Base-by-base conservation (phyloP, 2,888 invertebrate species). In the Aleiodes alternator region DNA sequence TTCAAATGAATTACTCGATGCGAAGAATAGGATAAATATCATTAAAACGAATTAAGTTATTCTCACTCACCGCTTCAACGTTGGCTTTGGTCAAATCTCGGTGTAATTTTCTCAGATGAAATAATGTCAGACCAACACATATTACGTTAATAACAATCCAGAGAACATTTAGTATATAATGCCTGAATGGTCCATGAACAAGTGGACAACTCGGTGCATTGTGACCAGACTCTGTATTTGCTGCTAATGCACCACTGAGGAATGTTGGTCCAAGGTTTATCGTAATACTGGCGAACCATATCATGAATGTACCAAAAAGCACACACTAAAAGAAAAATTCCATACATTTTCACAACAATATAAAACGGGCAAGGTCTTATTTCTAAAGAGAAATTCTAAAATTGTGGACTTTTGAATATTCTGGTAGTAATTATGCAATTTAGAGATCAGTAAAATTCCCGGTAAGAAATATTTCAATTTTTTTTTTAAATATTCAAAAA, bases 221-320 rank as follows among this genome's bases (percentile, higher is more conserved):
- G 83, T 95, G 94, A 14, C 93, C 92, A 78, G 93, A 93, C 78
- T 95, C 95, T 5, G 95, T 94, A 85, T 95, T 95, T 76, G 95
- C 95, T 11, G 96, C 96, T 80, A 96, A 90, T 57, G 96, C 96
- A 69, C 96, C 96, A 86, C 93, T 95, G 85, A 96, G 91, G 90
- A 96, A 96, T 50, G 96, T 96, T 43, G 96, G 96, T 34, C 97
- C 97, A 83, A 97, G 92, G 91, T 97, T 96, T 89, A 97, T 95
- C 70, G 96, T 96, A 87, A 97, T 95, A 80, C 95, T 95, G 72
- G 96, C 96, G 90, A 97, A 97, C 97, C 97, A 97, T 87, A 97
- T 96, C 94, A 97, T 97, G 90, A 96, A 96, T 71, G 96, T 94
- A 79, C 97, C 97, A 90, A 97, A 97, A 68, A 96, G 92, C 78